Percentiles rank a stretch among this genome's conserved stretches.
These are phyloP conservation scores for Sycobia sp. DNA, from an alignment of 1,140 invertebrate genomes.

Conservation along the genomic window DNA sequence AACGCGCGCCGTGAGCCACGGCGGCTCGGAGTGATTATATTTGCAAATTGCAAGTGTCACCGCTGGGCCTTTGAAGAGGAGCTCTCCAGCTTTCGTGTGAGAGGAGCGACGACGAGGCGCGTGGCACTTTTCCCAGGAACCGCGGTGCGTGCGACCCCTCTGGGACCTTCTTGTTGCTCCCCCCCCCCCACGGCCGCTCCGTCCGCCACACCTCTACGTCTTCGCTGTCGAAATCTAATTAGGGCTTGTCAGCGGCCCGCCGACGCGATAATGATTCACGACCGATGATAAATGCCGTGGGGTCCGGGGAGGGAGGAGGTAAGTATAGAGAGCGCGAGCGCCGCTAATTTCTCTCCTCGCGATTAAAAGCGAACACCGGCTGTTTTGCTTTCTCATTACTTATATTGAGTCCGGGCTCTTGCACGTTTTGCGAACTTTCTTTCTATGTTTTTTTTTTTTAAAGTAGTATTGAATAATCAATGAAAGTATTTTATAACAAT, in stretches of 20 bases:
- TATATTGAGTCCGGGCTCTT: no score
- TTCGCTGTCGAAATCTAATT: constrained; percentile 37
- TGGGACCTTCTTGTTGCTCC: background rate
- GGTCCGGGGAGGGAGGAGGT: no score
- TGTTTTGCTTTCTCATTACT: constrained; percentile 25
- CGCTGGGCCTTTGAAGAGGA: constrained; percentile 18
- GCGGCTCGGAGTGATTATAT: constrained; percentile 29
- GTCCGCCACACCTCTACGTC: background rate
- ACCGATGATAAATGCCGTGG: constrained; percentile 18
- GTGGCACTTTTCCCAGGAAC: constrained; percentile 2
- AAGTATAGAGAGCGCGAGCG: background rate
- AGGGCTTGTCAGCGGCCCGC: constrained; percentile 16
- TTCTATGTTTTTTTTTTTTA: no score
- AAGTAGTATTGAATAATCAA: no score
- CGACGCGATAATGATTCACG: constrained; percentile 33
- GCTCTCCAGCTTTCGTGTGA: no score
- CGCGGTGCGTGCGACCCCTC: background rate
- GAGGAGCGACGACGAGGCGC: no score
- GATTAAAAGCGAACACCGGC: constrained; percentile 22
- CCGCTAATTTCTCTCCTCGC: constrained; percentile 12
- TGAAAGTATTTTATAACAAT: no score
- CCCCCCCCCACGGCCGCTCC: background rate
- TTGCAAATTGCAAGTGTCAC: constrained; percentile 31
- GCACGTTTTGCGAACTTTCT: no score
- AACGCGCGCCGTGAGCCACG: background rate